phyloP scores from a whole-genome alignment of 2,113 vertebrate species.

The Urocolius indicus region DNA sequence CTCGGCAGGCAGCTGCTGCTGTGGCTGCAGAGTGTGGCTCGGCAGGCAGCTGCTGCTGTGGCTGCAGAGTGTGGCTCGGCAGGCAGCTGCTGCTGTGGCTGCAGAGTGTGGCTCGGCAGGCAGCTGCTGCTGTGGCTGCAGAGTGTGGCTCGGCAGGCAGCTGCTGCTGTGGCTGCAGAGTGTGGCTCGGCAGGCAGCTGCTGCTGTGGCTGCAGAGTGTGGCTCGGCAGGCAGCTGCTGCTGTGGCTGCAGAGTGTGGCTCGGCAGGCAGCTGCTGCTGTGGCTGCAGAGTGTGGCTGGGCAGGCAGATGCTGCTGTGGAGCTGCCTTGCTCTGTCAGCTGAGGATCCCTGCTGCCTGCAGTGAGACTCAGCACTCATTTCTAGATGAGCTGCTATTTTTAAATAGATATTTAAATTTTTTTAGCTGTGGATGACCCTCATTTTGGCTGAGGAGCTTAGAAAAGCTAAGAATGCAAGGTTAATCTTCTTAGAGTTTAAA shows the following conservation, averaged over 20 bases:
- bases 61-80: neutral
- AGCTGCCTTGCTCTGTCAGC: neutral
- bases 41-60: rapidly evolving
- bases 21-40: rapidly evolving
- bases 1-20: neutral
- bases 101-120: neutral
- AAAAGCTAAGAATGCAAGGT: conserved; percentile 11
- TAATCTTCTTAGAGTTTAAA: neutral
- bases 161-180: neutral
- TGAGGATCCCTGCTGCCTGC: rapidly evolving
- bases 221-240: neutral
- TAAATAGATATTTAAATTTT: neutral
- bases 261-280: neutral
- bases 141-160: neutral
- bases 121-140: neutral
- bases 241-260: rapidly evolving
- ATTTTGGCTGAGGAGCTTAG: conserved; percentile 32
- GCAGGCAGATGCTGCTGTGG: neutral
- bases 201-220: rapidly evolving
- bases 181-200: neutral
- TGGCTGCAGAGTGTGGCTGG: rapidly evolving
- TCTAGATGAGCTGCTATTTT: neutral
- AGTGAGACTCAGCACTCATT: neutral
- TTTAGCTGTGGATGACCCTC: neutral
- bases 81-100: rapidly evolving